Base-by-base conservation (phyloP, 2,113 vertebrate genomes). In the Cettia cetti region DNA sequence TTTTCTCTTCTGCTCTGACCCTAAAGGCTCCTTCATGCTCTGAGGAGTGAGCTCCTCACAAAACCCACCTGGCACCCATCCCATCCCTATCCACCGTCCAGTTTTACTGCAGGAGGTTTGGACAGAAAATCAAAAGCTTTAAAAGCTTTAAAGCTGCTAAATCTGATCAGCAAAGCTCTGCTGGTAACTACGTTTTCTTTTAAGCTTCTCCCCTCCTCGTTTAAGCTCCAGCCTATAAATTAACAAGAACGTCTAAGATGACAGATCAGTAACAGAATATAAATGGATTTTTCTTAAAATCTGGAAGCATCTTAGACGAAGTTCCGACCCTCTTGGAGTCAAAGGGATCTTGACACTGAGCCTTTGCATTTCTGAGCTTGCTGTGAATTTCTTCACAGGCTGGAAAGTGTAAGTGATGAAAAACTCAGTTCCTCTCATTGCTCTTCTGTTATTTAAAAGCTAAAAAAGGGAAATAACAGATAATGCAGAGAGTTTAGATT, bases 111-210 rank as follows among this genome's bases (percentile, higher is more conserved):
- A 77, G 82, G 64, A 91, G 83, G 95, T 89, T 95, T 97, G 91
- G 79, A 95, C 77, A 63, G 93, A 95, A 96, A 94, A 96, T 95
- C 96, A 97, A 97, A 96, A 96, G 93, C n/a, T n/a, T n/a, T n/a
- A n/a, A n/a, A n/a, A n/a, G 94, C 87, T 92, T 97, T 97, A 65
- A 94, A 97, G 79, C 92, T 89, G 72, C 57, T 78, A 70, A 93
- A 95, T 94, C 96, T 96, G 91, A 76, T 97, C 91, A 97, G 88
- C 64, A 78, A 84, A 95, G 95, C 86, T 96, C 92, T 96, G 79
- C 91, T 78, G 80, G 49, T 50, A 90, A 82, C 92, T 89, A 42
- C 2, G 31, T 96, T 95, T 94, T 92, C 85, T 81, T 81, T 63
- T 85, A 94, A 94, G 80, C 94, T 90, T 94, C 84, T 91, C 71